phyloP scores from a whole-genome alignment of 2,888 invertebrate species.

The Drosophila nigricruria region DNA sequence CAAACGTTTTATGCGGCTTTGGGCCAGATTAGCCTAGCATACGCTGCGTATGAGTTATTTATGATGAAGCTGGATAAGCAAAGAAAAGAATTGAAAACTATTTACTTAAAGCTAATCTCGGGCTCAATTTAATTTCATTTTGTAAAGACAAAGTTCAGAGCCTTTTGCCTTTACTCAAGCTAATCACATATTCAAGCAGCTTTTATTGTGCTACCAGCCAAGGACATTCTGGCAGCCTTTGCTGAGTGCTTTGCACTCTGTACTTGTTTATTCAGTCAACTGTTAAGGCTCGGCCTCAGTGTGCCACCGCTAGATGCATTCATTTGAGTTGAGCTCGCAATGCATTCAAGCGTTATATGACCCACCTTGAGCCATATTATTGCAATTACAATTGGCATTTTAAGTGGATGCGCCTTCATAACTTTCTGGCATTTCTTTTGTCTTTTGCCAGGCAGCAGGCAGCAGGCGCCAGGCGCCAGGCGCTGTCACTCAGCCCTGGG shows the following conservation, averaged over 20 bases:
- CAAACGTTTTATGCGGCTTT: constrained; percentile 40
- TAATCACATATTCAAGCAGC: not conserved
- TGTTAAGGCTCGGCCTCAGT: constrained; percentile 38
- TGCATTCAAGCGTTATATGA: constrained; percentile 58
- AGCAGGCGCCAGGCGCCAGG: constrained; percentile 31
- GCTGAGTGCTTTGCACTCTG: constrained; percentile 39
- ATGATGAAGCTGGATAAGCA: not conserved
- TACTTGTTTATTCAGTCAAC: constrained; percentile 58
- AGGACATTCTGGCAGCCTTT: constrained; percentile 31
- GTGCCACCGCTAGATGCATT: constrained; percentile 45
- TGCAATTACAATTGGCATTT: constrained; percentile 50
- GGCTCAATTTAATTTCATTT: not conserved
- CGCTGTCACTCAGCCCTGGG: constrained; percentile 28
- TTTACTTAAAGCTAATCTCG: not conserved
- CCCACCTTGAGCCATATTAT: constrained; percentile 38
- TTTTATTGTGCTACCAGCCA: constrained; percentile 19
- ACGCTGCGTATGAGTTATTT: constrained; percentile 44
- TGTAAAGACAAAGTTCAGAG: not conserved
- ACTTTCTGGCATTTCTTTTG: constrained; percentile 22
- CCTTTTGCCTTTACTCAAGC: not conserved
- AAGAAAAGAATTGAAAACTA: not conserved
- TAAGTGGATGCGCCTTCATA: constrained; percentile 23
- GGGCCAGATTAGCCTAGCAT: constrained; percentile 43
- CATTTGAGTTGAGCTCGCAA: constrained; percentile 30
- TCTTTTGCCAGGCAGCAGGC: constrained; percentile 23